Evolutionary conservation across 1,140 invertebrate species (phyloP).

Genomic region (Fopius arisanus): DNA sequence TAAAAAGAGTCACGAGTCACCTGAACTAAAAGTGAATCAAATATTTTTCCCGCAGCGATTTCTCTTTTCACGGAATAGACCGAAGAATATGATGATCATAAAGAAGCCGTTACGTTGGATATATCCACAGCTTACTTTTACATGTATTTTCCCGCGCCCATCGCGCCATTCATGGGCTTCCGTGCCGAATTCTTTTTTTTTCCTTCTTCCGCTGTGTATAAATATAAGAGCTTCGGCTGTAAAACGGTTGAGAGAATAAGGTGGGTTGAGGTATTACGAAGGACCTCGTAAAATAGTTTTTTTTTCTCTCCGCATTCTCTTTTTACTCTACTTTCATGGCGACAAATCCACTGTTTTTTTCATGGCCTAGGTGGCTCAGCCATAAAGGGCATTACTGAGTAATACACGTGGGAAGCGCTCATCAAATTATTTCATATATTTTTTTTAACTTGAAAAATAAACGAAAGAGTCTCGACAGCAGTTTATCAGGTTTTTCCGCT

Average conservation of each 20-base stretch:
- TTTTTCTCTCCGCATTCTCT: neutral
- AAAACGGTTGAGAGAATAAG: constrained; percentile 1
- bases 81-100: neutral
- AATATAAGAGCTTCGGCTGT: neutral
- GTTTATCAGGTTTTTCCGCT: neutral
- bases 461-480: neutral
- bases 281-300: constrained; percentile 1
- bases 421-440: neutral
- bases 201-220: neutral
- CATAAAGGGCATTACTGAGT: neutral
- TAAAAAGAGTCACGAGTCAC: neutral
- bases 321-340: neutral
- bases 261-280: neutral
- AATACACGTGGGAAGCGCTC: neutral
- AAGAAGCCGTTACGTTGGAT: neutral
- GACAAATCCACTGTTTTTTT: neutral
- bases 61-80: neutral
- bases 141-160: neutral
- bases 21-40: neutral
- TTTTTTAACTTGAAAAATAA: neutral
- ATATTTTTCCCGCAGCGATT: neutral
- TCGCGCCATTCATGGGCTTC: neutral
- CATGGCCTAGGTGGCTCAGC: neutral
- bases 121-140: neutral
- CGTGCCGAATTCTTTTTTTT: neutral